phyloP scores from a whole-genome alignment of 2,113 vertebrate genomes.

The Plecotus auritus region DNA sequence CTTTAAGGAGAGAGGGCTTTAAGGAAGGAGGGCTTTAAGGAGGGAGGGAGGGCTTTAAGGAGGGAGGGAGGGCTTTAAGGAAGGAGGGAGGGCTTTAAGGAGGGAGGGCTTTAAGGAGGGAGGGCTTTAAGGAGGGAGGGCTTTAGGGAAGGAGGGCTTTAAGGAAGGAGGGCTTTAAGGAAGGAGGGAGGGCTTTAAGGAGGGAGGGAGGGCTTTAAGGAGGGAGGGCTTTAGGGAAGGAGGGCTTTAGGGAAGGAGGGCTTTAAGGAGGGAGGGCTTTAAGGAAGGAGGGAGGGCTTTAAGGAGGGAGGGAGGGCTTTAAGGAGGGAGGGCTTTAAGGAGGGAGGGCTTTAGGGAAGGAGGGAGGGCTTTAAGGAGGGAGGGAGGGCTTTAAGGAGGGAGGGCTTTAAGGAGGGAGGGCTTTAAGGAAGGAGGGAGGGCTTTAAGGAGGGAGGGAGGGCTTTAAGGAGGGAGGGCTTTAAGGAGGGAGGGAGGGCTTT shows the following conservation, averaged over 20 bases:
- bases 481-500: background rate
- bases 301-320: no score
- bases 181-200: no score
- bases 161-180: background rate
- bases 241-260: background rate
- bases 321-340: background rate
- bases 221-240: background rate
- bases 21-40: no score
- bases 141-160: background rate
- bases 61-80: background rate
- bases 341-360: background rate
- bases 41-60: background rate
- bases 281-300: no score
- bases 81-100: background rate
- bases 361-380: background rate
- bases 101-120: background rate
- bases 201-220: background rate
- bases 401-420: background rate
- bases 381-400: background rate
- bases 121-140: background rate
- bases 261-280: background rate
- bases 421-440: background rate
- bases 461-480: background rate
- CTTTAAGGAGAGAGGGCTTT: background rate
- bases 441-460: no score